Conservation (phyloP, 2,888 invertebrate species). For the Tenthredo distinguenda region DNA sequence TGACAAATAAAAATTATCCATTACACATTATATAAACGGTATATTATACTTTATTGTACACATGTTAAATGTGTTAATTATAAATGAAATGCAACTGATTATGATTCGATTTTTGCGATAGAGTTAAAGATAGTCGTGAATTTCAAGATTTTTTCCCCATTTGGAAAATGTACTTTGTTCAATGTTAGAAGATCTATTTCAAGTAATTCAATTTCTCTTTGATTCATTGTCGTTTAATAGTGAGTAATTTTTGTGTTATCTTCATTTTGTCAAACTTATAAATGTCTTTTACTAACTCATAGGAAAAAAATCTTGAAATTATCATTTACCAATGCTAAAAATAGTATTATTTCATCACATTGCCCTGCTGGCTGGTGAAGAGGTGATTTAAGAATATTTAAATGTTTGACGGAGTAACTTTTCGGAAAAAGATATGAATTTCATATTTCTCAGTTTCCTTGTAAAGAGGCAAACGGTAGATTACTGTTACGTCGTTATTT, state of each 20-base stretch:
- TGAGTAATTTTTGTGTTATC: not conserved
- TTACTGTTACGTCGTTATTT: slow-evolving; percentile 2
- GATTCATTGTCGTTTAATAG: not conserved
- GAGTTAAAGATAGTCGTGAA: not conserved
- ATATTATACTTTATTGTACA: slow-evolving; percentile 58
- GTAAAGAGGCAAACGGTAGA: slow-evolving; percentile 10
- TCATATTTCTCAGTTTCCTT: not conserved
- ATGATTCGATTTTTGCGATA: slow-evolving; percentile 30
- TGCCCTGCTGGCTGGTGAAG: not conserved
- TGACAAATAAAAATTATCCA: slow-evolving; percentile 75
- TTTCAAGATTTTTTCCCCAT: not conserved
- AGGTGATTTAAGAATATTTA: not conserved
- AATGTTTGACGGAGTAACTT: slow-evolving; percentile 27
- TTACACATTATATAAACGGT: slow-evolving; percentile 76
- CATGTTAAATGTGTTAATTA: slow-evolving; percentile 39
- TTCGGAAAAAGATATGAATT: not conserved
- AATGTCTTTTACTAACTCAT: not conserved
- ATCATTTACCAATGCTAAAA: slow-evolving; percentile 5
- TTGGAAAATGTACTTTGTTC: slow-evolving; percentile 5
- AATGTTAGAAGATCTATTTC: not conserved
- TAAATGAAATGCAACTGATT: slow-evolving; percentile 48
- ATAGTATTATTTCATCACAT: not conserved
- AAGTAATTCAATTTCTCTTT: not conserved
- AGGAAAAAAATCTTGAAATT: slow-evolving; percentile 8
- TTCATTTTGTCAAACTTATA: not conserved